Evolutionary conservation across 2,797 vertebrate species (phyloP).

Genomic region (Onychomys torridus): DNA sequence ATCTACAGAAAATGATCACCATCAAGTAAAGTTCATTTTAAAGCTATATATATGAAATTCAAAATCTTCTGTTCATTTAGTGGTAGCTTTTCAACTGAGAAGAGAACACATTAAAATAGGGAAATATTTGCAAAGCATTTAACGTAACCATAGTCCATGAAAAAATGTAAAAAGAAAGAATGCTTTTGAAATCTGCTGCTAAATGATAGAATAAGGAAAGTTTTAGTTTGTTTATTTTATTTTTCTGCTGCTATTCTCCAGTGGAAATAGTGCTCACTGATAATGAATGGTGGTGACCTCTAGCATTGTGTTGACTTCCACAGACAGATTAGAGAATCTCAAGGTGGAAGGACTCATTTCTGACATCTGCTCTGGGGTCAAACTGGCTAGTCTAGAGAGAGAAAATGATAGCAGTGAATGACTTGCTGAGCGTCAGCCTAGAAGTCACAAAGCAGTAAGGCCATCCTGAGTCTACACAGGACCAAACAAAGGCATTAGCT

Average conservation of each 20-base stretch:
- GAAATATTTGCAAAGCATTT: neutral
- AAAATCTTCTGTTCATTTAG: neutral
- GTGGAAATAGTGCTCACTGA: neutral
- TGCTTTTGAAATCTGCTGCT: neutral
- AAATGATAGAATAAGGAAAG: neutral
- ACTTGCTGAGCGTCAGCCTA: neutral
- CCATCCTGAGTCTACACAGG: neutral
- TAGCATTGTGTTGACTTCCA: neutral
- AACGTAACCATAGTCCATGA: neutral
- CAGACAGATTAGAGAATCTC: neutral
- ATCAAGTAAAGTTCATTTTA: neutral
- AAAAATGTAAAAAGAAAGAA: neutral
- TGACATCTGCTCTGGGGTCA: neutral
- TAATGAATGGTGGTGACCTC: neutral
- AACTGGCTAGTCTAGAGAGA: neutral
- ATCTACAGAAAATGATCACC: neutral
- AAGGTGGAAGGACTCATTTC: fast-evolving
- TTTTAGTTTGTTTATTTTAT: neutral
- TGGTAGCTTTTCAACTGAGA: constrained; percentile 25
- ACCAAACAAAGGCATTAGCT: fast-evolving
- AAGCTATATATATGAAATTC: neutral
- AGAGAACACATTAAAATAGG: neutral
- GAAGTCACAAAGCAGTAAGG: neutral
- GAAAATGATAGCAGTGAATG: neutral
- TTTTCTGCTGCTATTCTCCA: neutral